Evolutionary conservation across 2,113 vertebrate species (phyloP), one percentile per base, ranked within the genome.

Genomic region (Sinocyclocheilus maitianheensis): DNA sequence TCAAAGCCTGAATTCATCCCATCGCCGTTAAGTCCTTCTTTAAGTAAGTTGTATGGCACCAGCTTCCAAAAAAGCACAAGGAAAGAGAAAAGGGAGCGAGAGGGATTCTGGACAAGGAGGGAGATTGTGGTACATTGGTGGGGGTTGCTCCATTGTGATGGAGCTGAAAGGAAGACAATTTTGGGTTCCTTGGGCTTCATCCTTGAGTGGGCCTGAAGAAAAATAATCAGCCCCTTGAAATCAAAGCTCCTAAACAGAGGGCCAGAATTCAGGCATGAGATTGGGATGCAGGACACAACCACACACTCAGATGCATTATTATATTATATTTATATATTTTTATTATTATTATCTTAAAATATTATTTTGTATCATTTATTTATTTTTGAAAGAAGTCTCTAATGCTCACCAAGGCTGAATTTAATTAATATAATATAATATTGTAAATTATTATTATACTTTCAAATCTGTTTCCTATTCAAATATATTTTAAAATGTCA

Each of bases 201-300:
- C 97, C 97, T 97, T 96, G 95, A 96, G 94, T 95, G 95, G 94
- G 90, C 95, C 92, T 89, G 94, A 95, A 97, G 94, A 96, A 97
- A 97, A 94, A 96, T 95, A 95, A 96, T 96, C 96, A 95, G 93
- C 94, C 95, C 96, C 96, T 95, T 97, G 96, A 97, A 97, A 97
- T 97, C 95, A 95, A 96, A 96, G 94, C 94, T 95, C 95, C 93
- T 95, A 90, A 93, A 91, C 58, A 91, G 92, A 91, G 92, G 85
- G 88, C 87, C 88, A 93, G 92, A 90, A 94, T 89, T 74, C 92
- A 94, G 93, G 91, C 91, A 89, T 89, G 46, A 87, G 81, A 88
- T 88, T 87, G 85, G 77, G 55, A 58, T 34, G 46, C 37, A 30
- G 7, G n/a, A 91, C 43, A 78, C 58, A 75, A 34, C 67, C 65